Conservation (phyloP, 2,888 invertebrate species). For the Leptopilina drosophilae region DNA sequence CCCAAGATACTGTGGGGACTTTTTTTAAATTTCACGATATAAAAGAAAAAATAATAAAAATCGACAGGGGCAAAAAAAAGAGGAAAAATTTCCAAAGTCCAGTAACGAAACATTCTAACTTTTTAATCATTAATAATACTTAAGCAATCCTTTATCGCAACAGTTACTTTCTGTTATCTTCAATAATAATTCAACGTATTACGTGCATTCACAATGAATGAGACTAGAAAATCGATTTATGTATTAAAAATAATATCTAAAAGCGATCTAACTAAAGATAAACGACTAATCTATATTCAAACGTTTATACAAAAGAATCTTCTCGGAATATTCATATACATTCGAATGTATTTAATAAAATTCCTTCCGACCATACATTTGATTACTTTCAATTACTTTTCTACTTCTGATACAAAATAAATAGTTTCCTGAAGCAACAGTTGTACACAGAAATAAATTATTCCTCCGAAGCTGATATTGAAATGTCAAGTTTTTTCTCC, state of each 20-base stretch:
- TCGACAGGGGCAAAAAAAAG: neutral
- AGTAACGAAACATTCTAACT: conserved; percentile 24
- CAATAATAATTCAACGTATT: conserved; percentile 4
- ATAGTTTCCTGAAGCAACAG: no score
- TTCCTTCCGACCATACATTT: no score
- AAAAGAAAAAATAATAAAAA: neutral
- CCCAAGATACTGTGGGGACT: no score
- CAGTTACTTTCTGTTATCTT: conserved; percentile 17
- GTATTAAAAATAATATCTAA: neutral
- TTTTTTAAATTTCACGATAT: neutral
- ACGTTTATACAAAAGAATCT: neutral
- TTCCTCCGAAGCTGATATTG: no score
- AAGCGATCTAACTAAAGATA: neutral
- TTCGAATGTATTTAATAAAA: no score
- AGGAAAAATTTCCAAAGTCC: neutral
- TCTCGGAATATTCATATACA: neutral
- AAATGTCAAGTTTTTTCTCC: no score
- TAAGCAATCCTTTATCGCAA: conserved; percentile 15
- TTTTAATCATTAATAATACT: conserved; percentile 28
- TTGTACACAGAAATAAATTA: no score
- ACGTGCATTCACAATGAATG: neutral
- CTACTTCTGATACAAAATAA: no score
- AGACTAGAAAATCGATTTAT: conserved; percentile 28
- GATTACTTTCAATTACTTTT: no score
- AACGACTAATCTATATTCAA: neutral